phyloP scores from a whole-genome alignment of 2,888 invertebrate species.

The Julus scandinavius region DNA sequence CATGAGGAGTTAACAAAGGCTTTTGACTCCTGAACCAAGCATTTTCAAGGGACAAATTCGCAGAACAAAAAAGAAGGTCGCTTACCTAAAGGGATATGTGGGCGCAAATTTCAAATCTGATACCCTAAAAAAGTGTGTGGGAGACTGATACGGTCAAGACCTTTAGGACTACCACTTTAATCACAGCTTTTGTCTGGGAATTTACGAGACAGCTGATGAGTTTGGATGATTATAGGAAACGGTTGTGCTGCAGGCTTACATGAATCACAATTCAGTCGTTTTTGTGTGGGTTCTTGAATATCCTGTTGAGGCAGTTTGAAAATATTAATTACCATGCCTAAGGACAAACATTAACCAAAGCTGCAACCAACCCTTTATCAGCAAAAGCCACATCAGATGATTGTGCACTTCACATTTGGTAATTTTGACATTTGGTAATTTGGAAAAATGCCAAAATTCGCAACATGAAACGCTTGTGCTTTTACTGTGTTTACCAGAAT shows the following conservation, averaged over 20 bases:
- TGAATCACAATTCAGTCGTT: constrained; percentile 5
- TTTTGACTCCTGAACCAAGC: background rate
- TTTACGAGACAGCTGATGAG: constrained; percentile 19
- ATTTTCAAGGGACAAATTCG: background rate
- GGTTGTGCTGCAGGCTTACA: background rate
- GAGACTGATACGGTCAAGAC: background rate
- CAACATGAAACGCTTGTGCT: background rate
- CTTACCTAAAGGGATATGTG: background rate
- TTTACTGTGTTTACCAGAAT: background rate
- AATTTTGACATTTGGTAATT: background rate
- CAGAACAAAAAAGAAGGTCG: background rate
- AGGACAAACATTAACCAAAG: background rate
- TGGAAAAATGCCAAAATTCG: background rate
- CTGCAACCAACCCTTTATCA: background rate
- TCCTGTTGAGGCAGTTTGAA: background rate
- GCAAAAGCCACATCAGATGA: background rate
- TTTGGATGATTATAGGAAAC: background rate
- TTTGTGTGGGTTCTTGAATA: background rate
- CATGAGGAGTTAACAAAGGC: background rate
- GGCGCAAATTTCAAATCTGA: background rate
- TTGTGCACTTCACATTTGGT: background rate
- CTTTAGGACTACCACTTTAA: background rate
- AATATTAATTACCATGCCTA: background rate
- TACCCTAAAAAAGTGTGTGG: background rate
- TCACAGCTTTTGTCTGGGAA: background rate